A percentile compares a stretch with the other conserved stretches of the same genome.
Conservation (phyloP, 2,113 vertebrate genomes). For the Pontoporia blainvillei region DNA sequence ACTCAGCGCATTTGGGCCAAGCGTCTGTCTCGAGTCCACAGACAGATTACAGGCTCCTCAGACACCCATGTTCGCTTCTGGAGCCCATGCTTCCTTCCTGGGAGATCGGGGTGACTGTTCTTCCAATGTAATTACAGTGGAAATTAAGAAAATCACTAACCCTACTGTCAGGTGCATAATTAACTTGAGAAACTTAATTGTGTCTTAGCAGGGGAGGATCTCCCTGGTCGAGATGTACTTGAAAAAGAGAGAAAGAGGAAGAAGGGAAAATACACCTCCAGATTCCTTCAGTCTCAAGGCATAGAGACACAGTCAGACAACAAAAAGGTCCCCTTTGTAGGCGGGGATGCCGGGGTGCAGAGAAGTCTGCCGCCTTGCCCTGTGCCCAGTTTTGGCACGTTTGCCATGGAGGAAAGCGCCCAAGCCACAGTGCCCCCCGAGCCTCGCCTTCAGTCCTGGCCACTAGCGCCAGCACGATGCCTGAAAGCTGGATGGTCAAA, state of each 20-base stretch:
- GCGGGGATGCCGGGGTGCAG: accelerated
- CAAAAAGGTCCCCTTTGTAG: accelerated
- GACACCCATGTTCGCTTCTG: accelerated
- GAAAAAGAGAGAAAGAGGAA: not conserved
- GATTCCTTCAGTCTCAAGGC: not conserved
- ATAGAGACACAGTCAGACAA: accelerated
- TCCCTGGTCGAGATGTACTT: not conserved
- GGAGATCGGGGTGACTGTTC: conserved; percentile 34
- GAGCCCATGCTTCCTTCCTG: not conserved
- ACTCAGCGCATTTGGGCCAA: accelerated
- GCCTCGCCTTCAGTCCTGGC: not conserved
- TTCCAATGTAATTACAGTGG: conserved; percentile 4
- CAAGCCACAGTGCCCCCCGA: accelerated
- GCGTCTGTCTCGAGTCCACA: accelerated
- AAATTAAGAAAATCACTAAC: conserved; percentile 52
- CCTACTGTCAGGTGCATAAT: conserved; percentile 13
- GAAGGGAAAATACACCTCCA: not conserved
- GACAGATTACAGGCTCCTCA: accelerated
- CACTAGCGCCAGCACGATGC: accelerated
- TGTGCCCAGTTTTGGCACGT: accelerated
- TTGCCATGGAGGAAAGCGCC: accelerated
- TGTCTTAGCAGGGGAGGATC: not conserved
- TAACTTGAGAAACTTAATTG: conserved; percentile 49
- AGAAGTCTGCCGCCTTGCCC: not conserved
- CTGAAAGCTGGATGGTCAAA: accelerated